Conservation (phyloP, 2,797 vertebrate genomes). For the Naso thynnoides region DNA sequence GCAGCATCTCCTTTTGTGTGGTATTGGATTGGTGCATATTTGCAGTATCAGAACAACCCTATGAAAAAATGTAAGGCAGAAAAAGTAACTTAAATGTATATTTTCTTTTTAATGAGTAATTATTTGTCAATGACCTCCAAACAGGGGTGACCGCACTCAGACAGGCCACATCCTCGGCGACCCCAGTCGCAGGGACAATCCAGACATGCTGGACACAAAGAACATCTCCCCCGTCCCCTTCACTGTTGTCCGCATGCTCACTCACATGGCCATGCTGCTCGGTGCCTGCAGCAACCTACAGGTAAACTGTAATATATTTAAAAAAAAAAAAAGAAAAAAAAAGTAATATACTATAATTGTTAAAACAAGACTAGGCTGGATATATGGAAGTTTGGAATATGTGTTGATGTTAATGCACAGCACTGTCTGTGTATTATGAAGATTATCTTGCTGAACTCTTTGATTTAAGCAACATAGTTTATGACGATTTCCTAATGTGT, state of each 20-base stretch:
- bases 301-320: constrained; percentile 80
- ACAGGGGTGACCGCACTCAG: constrained; percentile 89
- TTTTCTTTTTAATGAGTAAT: background rate
- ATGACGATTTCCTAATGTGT: too few relatives aligned
- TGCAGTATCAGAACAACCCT: too few relatives aligned
- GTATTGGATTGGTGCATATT: too few relatives aligned
- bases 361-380: too few relatives aligned
- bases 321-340: too few relatives aligned
- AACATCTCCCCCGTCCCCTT: constrained; percentile 85
- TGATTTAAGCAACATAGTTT: too few relatives aligned
- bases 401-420: too few relatives aligned
- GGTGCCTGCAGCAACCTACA: constrained; percentile 80
- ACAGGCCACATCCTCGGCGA: constrained; percentile 90
- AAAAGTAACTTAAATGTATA: background rate
- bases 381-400: too few relatives aligned
- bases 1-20: too few relatives aligned
- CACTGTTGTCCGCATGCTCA: constrained; percentile 87
- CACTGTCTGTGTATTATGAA: too few relatives aligned
- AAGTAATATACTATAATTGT: too few relatives aligned
- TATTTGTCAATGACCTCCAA: background rate
- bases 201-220: constrained; percentile 85
- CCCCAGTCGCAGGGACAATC: constrained; percentile 69
- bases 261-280: constrained; percentile 91
- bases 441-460: too few relatives aligned
- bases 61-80: background rate